phyloP scores from a whole-genome alignment of 1,140 invertebrate genomes.

The Notospermus geniculatus region DNA sequence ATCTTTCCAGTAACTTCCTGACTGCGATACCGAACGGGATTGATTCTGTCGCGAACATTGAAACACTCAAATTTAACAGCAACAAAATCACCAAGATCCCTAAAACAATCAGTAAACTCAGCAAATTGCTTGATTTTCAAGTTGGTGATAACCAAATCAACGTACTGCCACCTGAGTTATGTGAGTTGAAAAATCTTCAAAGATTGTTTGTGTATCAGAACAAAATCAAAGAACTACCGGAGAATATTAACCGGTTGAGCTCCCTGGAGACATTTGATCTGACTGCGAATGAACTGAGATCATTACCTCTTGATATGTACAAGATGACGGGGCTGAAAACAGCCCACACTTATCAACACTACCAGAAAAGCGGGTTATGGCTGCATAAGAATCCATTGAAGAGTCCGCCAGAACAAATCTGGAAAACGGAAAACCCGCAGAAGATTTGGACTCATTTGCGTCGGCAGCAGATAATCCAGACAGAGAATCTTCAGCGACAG shows the following conservation, averaged over 20 bases:
- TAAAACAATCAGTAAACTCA: conserved; percentile 34
- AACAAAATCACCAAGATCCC: conserved; percentile 46
- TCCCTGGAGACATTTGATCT: conserved; percentile 49
- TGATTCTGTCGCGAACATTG: conserved; percentile 37
- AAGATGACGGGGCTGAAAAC: conserved; percentile 37
- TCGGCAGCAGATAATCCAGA: conserved; percentile 45
- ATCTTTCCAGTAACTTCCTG: conserved; percentile 50
- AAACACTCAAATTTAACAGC: conserved; percentile 37
- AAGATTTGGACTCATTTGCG: conserved; percentile 52
- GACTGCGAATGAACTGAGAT: conserved; percentile 41
- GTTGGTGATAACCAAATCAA: conserved; percentile 39
- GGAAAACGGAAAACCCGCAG: conserved; percentile 47
- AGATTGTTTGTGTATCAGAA: conserved; percentile 40
- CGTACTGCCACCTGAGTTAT: conserved; percentile 39
- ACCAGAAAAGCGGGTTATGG: conserved; percentile 51
- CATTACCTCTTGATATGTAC: conserved; percentile 44
- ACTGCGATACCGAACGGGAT: conserved; percentile 41
- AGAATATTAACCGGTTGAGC: conserved; percentile 44
- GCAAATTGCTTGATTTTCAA: conserved; percentile 37
- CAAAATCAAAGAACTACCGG: conserved; percentile 40
- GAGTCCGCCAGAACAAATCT: conserved; percentile 48
- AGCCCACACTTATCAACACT: conserved; percentile 47
- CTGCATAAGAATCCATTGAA: conserved; percentile 52
- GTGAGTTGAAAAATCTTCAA: conserved; percentile 35
- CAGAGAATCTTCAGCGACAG: conserved; percentile 48